Percentiles rank a stretch among this genome's conserved stretches.
phyloP scores from a whole-genome alignment of 2,888 invertebrate species.

The Standfussiana lucernea region DNA sequence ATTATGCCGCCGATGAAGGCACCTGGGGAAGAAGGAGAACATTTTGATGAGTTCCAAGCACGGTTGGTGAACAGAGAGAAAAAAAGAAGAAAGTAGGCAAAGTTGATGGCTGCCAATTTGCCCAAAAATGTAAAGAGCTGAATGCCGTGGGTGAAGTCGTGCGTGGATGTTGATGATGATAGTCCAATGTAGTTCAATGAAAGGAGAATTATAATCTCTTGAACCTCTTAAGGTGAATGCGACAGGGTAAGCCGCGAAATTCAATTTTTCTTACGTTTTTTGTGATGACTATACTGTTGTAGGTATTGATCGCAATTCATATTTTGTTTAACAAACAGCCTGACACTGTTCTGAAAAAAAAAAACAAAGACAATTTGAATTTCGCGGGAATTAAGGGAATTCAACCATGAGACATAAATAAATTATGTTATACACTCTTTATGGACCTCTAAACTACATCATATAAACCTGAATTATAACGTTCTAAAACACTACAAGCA shows the following conservation, averaged over 20 bases:
- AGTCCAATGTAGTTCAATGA: not conserved
- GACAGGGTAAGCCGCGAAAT: too few relatives aligned
- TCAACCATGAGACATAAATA: not conserved
- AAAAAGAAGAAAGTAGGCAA: not conserved
- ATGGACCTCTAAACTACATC: not conserved
- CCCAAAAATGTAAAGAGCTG: not conserved
- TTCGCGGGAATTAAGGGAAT: not conserved
- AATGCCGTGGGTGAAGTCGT: not conserved
- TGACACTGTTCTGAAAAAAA: too few relatives aligned
- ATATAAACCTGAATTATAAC: not conserved
- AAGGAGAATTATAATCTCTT: not conserved
- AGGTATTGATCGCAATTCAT: too few relatives aligned
- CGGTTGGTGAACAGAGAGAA: not conserved
- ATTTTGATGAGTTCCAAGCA: not conserved
- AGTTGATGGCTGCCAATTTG: not conserved
- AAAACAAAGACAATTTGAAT: too few relatives aligned
- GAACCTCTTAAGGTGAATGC: too few relatives aligned
- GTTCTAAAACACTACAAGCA: not conserved
- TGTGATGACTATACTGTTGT: too few relatives aligned
- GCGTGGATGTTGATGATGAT: not conserved
- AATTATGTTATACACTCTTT: too few relatives aligned
- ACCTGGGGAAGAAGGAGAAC: slow-evolving; percentile 85
- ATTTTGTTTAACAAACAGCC: too few relatives aligned
- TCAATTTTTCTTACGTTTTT: too few relatives aligned
- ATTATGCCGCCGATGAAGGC: slow-evolving; percentile 95